Conservation (phyloP, 1,140 invertebrate species). For the Panagrolaimus sp. region DNA sequence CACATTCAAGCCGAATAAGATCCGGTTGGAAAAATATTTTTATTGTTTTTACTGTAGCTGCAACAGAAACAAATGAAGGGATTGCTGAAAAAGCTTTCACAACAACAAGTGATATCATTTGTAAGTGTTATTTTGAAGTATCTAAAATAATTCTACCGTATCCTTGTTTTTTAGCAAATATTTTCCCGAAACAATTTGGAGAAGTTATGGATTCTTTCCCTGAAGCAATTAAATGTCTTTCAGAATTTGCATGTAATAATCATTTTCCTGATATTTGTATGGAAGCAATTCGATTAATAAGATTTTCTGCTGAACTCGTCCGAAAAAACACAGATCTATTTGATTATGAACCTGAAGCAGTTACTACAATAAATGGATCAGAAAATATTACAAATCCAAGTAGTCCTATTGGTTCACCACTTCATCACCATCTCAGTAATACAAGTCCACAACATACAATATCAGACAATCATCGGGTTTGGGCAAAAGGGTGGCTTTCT, state of each 20-base stretch:
- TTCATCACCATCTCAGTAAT: constrained; percentile 57
- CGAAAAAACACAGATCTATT: constrained; percentile 66
- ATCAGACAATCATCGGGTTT: constrained; percentile 69
- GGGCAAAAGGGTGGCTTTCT: constrained; percentile 97
- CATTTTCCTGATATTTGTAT: constrained; percentile 67
- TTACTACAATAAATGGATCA: no score
- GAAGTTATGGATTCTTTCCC: constrained; percentile 98
- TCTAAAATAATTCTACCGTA: constrained; percentile 21
- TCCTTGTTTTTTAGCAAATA: constrained; percentile 67
- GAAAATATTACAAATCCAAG: constrained; percentile 10
- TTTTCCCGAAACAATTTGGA: constrained; percentile 87
- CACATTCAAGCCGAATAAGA: constrained; percentile 89
- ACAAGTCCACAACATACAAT: constrained; percentile 14
- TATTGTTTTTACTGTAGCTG: constrained; percentile 92
- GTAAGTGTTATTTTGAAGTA: constrained; percentile 57
- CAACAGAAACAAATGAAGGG: constrained; percentile 83
- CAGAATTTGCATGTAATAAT: constrained; percentile 95
- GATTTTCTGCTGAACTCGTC: constrained; percentile 88
- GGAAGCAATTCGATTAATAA: constrained; percentile 94
- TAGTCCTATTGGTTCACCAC: constrained; percentile 61
- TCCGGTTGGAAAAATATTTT: constrained; percentile 99
- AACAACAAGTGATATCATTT: constrained; percentile 87
- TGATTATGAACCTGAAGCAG: constrained; percentile 17
- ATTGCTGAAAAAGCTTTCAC: constrained; percentile 95
- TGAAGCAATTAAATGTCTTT: constrained; percentile 97